phyloP scores from a whole-genome alignment of 2,797 vertebrate genomes.

The Etheostoma perlongum region DNA sequence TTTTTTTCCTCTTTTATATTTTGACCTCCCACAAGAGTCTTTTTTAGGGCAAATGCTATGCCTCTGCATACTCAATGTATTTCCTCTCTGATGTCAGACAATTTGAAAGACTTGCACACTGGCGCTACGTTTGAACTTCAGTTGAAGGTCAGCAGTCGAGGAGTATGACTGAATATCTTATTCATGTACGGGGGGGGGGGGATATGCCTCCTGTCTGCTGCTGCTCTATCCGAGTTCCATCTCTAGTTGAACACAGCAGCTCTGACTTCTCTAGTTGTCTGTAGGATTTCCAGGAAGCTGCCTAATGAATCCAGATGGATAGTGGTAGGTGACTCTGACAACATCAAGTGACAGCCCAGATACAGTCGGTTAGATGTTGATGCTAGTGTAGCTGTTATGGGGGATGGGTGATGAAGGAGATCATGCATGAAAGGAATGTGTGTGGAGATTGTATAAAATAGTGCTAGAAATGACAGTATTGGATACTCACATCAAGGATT shows the following conservation, averaged over 20 bases:
- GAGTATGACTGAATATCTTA: conserved; percentile 58
- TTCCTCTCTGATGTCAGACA: conserved; percentile 24
- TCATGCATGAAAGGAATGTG: conserved; percentile 30
- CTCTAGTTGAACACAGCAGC: conserved; percentile 28
- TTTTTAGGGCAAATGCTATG: conserved; percentile 3
- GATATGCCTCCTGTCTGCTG: conserved; percentile 35
- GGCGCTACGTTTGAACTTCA: conserved; percentile 27
- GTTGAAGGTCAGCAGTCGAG: conserved; percentile 49
- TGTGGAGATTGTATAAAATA: not conserved
- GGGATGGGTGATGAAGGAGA: conserved; percentile 40
- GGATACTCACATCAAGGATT: not conserved
- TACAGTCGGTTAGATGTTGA: conserved; percentile 17
- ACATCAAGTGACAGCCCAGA: conserved; percentile 42
- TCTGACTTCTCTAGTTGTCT: conserved; percentile 45
- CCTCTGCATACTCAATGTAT: conserved; percentile 25
- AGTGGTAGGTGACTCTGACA: conserved; percentile 54
- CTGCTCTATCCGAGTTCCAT: conserved; percentile 38
- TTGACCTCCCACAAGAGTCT: not conserved
- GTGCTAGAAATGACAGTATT: not conserved
- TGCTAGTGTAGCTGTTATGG: conserved; percentile 30
- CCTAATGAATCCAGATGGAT: conserved; percentile 61
- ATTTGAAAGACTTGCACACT: conserved; percentile 22
- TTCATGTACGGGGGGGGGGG: conserved; percentile 26
- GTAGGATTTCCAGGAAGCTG: conserved; percentile 56
- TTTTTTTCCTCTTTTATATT: conserved; percentile 10